Percentiles rank a stretch among this genome's conserved stretches.
These are phyloP conservation scores for Thymelicus sylvestris DNA, from an alignment of 2,888 invertebrate genomes.

Conservation along the genomic window DNA sequence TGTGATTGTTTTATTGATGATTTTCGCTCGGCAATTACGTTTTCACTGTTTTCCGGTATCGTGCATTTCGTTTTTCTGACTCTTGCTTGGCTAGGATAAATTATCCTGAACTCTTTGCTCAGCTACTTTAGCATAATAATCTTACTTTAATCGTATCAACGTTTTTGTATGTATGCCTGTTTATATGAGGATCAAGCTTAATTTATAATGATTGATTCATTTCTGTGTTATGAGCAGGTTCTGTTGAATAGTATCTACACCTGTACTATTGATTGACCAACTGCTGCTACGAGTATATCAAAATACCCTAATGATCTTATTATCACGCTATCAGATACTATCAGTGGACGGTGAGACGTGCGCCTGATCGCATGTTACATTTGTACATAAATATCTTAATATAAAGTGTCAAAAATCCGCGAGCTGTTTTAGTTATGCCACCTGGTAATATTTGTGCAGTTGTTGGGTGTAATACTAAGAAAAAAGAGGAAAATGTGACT, in stretches of 20 bases:
- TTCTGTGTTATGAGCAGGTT: too few relatives aligned
- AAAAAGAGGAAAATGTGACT: constrained; percentile 7
- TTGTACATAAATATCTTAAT: background rate
- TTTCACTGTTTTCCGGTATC: too few relatives aligned
- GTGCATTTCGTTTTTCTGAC: too few relatives aligned
- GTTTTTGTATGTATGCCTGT: too few relatives aligned
- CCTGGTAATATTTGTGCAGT: constrained; percentile 16
- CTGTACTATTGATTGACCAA: constrained; percentile 6
- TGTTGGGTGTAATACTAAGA: background rate
- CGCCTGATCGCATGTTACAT: constrained; percentile 13
- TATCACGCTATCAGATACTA: constrained; percentile 11
- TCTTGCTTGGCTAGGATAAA: too few relatives aligned
- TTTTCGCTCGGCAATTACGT: too few relatives aligned
- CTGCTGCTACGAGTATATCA: background rate
- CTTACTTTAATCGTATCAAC: too few relatives aligned
- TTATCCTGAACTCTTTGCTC: too few relatives aligned
- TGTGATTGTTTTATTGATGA: too few relatives aligned
- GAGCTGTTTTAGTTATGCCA: constrained; percentile 2
- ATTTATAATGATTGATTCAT: too few relatives aligned
- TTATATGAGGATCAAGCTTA: too few relatives aligned
- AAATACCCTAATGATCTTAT: constrained; percentile 15
- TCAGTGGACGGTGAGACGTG: constrained; percentile 4
- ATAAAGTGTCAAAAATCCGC: background rate
- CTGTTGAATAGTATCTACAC: background rate
- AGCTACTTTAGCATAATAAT: too few relatives aligned